A percentile compares a stretch with the other conserved stretches of the same genome.
phyloP scores from a whole-genome alignment of 2,888 invertebrate species.

The Villa cingulata region DNA sequence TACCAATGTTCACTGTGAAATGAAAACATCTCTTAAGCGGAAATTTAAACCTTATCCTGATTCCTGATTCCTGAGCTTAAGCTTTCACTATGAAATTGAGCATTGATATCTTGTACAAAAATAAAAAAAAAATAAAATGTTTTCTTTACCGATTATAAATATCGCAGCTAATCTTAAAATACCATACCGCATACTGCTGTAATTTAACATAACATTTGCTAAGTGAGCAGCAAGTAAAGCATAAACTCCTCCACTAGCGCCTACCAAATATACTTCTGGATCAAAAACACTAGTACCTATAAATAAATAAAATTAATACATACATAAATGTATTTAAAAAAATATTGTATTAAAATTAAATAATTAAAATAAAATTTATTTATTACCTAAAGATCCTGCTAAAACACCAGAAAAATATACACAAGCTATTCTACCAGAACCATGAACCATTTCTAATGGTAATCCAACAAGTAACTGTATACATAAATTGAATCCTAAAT shows the following conservation, averaged over 20 bases:
- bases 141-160: conserved; percentile 69
- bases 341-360: too few relatives aligned
- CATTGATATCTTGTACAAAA: too few relatives aligned
- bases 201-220: conserved; percentile 88
- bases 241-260: conserved; percentile 95
- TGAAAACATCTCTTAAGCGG: too few relatives aligned
- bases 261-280: conserved; percentile 86
- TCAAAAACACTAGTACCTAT: conserved; percentile 81
- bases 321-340: not conserved
- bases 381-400: conserved; percentile 51
- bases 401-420: conserved; percentile 89
- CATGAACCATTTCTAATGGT: conserved; percentile 93
- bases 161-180: conserved; percentile 79
- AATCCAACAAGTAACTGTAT: conserved; percentile 87
- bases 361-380: too few relatives aligned
- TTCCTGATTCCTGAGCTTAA: too few relatives aligned
- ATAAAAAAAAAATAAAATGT: conserved; percentile 20
- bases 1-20: too few relatives aligned
- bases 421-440: conserved; percentile 70
- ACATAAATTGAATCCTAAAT: conserved; percentile 85
- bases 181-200: conserved; percentile 90
- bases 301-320: conserved; percentile 23
- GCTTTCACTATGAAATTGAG: too few relatives aligned
- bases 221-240: conserved; percentile 90
- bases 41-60: too few relatives aligned